phyloP scores from a whole-genome alignment of 2,113 vertebrate genomes.

The Condylura cristata region DNA sequence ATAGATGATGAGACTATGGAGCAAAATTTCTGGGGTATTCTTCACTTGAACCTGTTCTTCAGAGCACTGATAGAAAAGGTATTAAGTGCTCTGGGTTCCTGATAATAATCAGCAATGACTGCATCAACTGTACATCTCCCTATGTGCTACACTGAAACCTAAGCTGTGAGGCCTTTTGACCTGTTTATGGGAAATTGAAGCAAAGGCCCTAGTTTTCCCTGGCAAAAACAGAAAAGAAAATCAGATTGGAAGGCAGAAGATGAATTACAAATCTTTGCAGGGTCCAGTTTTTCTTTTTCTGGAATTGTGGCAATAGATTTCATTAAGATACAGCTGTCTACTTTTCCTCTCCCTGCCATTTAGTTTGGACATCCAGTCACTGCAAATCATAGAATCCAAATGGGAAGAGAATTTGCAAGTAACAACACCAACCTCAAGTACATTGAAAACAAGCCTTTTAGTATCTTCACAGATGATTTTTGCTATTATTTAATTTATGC shows the following conservation, averaged over 20 bases:
- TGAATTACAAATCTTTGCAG: neutral
- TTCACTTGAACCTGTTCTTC: neutral
- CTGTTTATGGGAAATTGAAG: neutral
- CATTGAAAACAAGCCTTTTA: neutral
- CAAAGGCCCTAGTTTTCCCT: neutral
- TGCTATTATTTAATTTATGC: too few relatives aligned
- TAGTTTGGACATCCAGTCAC: neutral
- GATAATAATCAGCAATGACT: neutral
- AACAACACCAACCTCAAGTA: neutral
- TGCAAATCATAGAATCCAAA: neutral
- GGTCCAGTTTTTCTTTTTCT: conserved; percentile 34
- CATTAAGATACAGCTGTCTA: neutral
- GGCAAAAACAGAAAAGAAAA: neutral
- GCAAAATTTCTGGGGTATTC: neutral
- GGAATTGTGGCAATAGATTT: neutral
- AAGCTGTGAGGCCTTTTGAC: neutral
- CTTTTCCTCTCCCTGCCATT: neutral
- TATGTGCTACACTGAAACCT: neutral
- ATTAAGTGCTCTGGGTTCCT: neutral
- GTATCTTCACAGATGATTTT: neutral
- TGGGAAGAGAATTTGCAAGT: neutral
- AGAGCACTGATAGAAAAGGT: neutral
- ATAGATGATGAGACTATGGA: neutral
- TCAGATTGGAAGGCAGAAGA: neutral
- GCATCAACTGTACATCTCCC: neutral